Evolutionary conservation across 2,113 vertebrate genomes (phyloP).

Genomic region (Ivindomyrus marchei): DNA sequence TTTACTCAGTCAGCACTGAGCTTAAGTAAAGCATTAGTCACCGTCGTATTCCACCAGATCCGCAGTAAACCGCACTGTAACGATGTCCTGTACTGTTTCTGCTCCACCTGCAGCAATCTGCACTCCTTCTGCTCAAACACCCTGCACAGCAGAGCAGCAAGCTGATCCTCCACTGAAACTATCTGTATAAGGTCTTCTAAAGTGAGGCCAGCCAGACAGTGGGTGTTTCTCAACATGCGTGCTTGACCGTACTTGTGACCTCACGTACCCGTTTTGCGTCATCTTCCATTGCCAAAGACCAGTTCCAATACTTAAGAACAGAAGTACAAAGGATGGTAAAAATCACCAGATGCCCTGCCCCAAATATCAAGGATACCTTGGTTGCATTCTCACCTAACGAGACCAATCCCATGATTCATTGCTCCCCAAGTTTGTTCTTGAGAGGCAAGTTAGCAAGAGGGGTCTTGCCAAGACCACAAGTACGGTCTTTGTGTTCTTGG

Average conservation of each 20-base stretch:
- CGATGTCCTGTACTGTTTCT: not conserved
- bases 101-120: not conserved
- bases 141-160: not conserved
- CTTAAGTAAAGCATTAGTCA: not conserved
- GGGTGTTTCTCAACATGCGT: not conserved
- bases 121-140: not conserved
- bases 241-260: not conserved
- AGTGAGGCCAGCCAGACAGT: not conserved
- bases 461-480: not conserved
- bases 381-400: not conserved
- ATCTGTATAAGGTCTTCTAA: not conserved
- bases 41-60: not conserved
- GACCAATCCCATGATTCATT: not conserved
- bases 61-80: not conserved
- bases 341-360: not conserved
- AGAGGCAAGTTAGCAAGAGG: not conserved
- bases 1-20: not conserved
- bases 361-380: not conserved
- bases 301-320: not conserved
- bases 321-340: not conserved
- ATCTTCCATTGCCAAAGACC: not conserved
- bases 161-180: not conserved
- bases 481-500: not conserved
- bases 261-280: not conserved
- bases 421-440: not conserved